Evolutionary conservation across 2,113 vertebrate genomes (phyloP).

Genomic region (Galbula dea): DNA sequence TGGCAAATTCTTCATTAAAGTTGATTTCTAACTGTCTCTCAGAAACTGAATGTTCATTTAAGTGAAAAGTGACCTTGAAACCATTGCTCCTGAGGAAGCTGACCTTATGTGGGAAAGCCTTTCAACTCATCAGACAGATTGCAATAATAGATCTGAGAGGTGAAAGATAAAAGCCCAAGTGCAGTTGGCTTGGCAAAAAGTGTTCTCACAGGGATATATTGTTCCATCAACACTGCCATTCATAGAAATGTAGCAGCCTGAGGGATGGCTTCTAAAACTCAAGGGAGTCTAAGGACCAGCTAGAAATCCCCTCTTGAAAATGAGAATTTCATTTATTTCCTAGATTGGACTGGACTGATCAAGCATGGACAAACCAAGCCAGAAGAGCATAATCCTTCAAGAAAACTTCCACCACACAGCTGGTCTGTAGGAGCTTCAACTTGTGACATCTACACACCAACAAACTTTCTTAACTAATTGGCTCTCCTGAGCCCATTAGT

Average conservation of each 20-base stretch:
- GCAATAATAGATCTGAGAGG: background rate
- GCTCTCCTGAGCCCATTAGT: background rate
- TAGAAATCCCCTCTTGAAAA: background rate
- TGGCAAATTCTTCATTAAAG: slow-evolving; percentile 1
- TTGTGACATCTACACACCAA: background rate
- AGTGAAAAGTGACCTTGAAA: slow-evolving; percentile 9
- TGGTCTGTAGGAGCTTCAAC: background rate
- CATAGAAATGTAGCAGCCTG: background rate
- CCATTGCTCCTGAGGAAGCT: background rate
- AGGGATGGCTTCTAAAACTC: background rate
- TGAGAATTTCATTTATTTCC: background rate
- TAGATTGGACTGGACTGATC: background rate
- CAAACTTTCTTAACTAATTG: background rate
- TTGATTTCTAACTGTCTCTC: background rate
- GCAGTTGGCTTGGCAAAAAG: background rate
- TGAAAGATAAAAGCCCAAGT: background rate
- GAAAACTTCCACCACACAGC: too few species aligned
- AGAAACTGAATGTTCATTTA: slow-evolving; percentile 1
- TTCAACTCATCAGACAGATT: background rate
- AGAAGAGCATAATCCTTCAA: background rate
- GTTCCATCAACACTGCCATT: background rate
- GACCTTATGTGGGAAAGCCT: background rate
- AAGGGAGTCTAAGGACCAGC: background rate
- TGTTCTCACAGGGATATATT: background rate
- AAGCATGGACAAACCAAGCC: background rate